Percentiles rank a stretch among this genome's conserved stretches.
Conservation (phyloP, 2,113 vertebrate species). For the Atrichornis clamosus region DNA sequence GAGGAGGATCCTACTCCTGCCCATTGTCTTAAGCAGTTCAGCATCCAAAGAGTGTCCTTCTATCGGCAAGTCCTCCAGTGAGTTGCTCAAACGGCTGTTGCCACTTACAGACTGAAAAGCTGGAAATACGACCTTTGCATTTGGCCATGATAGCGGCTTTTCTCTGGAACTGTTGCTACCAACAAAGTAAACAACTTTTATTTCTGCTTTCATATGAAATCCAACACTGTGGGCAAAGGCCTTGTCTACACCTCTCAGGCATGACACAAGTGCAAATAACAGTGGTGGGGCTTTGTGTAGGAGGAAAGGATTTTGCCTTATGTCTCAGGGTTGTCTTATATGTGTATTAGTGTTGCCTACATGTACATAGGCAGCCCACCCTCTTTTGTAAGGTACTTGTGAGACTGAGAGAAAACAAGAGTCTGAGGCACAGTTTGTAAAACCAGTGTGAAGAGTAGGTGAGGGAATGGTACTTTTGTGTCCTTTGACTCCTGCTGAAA, state of each 20-base stretch:
- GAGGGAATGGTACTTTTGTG: background rate
- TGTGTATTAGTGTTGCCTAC: background rate
- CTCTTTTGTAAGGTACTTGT: background rate
- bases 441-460: background rate
- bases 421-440: background rate
- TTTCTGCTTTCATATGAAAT: background rate
- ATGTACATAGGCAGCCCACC: background rate
- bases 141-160: background rate
- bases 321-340: background rate
- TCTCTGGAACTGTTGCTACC: background rate
- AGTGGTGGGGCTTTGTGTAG: background rate
- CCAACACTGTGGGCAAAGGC: background rate
- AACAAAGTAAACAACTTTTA: background rate
- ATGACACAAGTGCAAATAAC: background rate
- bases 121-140: background rate
- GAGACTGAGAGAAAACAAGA: background rate
- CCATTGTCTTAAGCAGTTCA: background rate
- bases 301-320: background rate
- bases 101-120: background rate
- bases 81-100: background rate
- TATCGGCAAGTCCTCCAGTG: background rate
- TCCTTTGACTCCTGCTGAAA: background rate
- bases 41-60: background rate
- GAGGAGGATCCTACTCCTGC: background rate
- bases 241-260: background rate